Conservation (phyloP, 2,888 invertebrate genomes). For the Troides aeacus region DNA sequence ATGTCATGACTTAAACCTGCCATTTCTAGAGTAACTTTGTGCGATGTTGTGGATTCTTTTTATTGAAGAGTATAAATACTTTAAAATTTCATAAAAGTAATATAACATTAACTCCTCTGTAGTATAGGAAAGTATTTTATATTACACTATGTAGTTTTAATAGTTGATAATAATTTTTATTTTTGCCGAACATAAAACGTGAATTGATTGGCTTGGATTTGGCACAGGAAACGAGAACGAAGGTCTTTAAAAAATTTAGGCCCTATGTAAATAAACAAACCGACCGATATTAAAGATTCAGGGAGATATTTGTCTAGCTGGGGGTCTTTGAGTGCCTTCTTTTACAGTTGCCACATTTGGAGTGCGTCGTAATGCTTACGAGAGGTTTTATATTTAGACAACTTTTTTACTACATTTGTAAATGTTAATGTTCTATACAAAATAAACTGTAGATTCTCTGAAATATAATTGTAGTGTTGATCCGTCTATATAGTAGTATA, state of each 20-base stretch:
- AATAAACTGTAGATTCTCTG: too few relatives aligned
- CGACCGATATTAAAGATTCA: slow-evolving; percentile 61
- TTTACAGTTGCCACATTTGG: slow-evolving; percentile 49
- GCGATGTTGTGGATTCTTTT: too few relatives aligned
- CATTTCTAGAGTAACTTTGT: too few relatives aligned
- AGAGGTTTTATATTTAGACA: slow-evolving; percentile 28
- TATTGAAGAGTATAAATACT: too few relatives aligned
- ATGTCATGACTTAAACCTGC: too few relatives aligned
- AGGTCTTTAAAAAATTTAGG: slow-evolving; percentile 28
- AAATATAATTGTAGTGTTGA: too few relatives aligned
- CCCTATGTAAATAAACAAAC: slow-evolving; percentile 45
- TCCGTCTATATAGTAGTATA: too few relatives aligned
- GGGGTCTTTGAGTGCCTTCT: slow-evolving; percentile 49
- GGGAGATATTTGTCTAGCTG: slow-evolving; percentile 54
- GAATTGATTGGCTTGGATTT: slow-evolving; percentile 8
- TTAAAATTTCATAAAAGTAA: too few relatives aligned
- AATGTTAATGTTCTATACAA: not conserved
- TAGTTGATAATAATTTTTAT: not conserved
- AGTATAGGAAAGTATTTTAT: too few relatives aligned
- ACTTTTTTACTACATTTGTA: slow-evolving; percentile 12
- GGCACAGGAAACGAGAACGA: slow-evolving; percentile 17
- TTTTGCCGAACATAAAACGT: slow-evolving; percentile 27
- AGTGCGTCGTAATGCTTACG: slow-evolving; percentile 37
- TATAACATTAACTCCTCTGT: too few relatives aligned
- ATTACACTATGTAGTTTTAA: too few relatives aligned